phyloP scores from a whole-genome alignment of 2,888 invertebrate genomes.

The Synergus gifuensis region DNA sequence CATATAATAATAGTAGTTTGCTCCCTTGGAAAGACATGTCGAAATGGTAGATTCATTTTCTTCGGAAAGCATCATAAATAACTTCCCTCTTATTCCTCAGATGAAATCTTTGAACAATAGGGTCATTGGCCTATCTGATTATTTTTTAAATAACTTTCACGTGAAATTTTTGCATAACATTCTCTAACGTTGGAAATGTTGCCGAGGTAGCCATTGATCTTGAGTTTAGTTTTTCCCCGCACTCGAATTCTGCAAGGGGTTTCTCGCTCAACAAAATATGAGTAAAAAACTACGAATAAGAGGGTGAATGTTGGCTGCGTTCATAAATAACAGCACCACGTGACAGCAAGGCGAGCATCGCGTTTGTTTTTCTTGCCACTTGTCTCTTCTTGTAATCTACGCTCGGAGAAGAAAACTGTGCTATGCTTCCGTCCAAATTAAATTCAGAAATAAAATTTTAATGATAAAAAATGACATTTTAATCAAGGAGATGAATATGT shows the following conservation, averaged over 20 bases:
- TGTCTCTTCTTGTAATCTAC: background rate
- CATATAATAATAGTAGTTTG: conserved; percentile 12
- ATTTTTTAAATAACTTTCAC: background rate
- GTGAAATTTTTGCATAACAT: background rate
- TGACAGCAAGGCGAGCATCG: conserved; percentile 62
- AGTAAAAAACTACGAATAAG: conserved; percentile 71
- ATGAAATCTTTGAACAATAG: background rate
- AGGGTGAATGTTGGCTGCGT: conserved; percentile 68
- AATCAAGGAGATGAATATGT: background rate
- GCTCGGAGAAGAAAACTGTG: background rate
- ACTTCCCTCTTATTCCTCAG: conserved; percentile 44
- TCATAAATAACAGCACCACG: conserved; percentile 70
- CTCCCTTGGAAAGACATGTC: background rate
- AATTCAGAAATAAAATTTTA: background rate
- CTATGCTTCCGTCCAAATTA: background rate
- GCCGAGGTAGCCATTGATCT: background rate
- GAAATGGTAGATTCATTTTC: conserved; percentile 49
- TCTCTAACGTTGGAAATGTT: background rate
- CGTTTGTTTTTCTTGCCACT: background rate
- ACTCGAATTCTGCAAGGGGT: conserved; percentile 53
- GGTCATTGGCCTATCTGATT: background rate
- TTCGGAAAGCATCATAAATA: conserved; percentile 69
- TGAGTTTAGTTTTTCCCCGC: conserved; percentile 41
- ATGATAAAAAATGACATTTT: background rate
- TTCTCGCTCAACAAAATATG: conserved; percentile 66